Percentiles rank a stretch among this genome's conserved stretches.
These are phyloP conservation scores for Lycocorax pyrrhopterus DNA, from an alignment of 2,113 vertebrate genomes.

Conservation along the genomic window DNA sequence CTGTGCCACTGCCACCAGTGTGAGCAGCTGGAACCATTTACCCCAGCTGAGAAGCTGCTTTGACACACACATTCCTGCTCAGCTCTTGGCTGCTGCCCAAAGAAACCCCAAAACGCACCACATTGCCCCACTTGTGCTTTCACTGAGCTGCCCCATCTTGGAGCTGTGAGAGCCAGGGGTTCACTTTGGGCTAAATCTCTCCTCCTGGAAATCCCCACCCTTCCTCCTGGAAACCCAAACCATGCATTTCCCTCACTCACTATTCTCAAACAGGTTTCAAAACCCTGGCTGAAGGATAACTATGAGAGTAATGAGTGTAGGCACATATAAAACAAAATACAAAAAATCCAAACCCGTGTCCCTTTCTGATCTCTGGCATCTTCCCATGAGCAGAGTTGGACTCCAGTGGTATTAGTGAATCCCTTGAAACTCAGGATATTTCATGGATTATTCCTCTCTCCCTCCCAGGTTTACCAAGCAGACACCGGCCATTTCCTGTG, in stretches of 20 bases:
- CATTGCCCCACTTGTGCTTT: not conserved
- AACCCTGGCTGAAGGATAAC: conserved; percentile 6
- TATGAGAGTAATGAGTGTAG: not conserved
- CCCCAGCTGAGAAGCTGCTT: not conserved
- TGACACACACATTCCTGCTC: not conserved
- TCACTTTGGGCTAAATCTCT: not conserved
- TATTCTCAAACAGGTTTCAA: not conserved
- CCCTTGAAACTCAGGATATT: not conserved
- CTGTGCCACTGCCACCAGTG: not conserved
- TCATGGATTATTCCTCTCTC: not conserved
- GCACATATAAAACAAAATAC: not conserved
- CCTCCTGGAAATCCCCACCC: conserved; percentile 29
- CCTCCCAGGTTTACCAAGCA: conserved; percentile 72
- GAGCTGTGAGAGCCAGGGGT: not conserved
- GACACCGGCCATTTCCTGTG: conserved; percentile 74
- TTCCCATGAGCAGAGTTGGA: not conserved
- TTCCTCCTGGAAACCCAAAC: conserved; percentile 29
- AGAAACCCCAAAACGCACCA: not conserved
- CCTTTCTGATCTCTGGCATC: conserved; percentile 21
- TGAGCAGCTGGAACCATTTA: not conserved
- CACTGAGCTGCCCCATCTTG: not conserved
- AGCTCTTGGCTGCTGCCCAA: not conserved
- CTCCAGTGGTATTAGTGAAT: too few species aligned
- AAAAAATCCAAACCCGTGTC: not conserved
- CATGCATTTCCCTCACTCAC: conserved; percentile 13